A percentile compares a stretch with the other conserved stretches of the same genome.
phyloP scores from a whole-genome alignment of 1,140 invertebrate genomes.

The Apis laboriosa region DNA sequence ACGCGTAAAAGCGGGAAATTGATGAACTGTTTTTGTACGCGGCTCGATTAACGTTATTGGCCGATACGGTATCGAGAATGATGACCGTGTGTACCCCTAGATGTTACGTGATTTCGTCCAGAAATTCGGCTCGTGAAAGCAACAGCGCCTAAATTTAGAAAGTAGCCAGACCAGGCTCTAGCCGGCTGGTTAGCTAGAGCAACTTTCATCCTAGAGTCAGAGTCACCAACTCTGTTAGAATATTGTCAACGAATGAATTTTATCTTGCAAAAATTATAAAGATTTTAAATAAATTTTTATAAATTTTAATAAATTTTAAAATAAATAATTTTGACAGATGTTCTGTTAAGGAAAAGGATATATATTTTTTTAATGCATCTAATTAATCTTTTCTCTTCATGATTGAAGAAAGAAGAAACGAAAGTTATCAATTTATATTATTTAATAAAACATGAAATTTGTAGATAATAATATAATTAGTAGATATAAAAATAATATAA shows the following conservation, averaged over 20 bases:
- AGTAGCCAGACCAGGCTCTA: constrained; percentile 64
- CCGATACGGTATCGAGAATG: neutral
- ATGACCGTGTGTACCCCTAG: neutral
- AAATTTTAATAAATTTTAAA: too few species aligned
- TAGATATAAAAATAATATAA: too few species aligned
- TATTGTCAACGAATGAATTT: neutral
- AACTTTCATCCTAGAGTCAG: constrained; percentile 58
- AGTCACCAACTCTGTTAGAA: neutral
- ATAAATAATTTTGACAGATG: too few species aligned
- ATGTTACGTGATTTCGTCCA: constrained; percentile 33
- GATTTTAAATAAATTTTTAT: too few species aligned
- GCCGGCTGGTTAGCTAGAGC: constrained; percentile 54
- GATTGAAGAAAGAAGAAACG: too few species aligned
- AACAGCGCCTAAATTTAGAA: constrained; percentile 72
- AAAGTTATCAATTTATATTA: too few species aligned
- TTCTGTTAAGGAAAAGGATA: too few species aligned
- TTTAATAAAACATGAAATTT: too few species aligned
- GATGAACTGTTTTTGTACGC: neutral
- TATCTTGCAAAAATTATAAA: too few species aligned
- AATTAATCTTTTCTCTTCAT: too few species aligned
- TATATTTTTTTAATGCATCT: too few species aligned
- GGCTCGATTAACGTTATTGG: neutral
- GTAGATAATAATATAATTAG: too few species aligned
- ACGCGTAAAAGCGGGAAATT: neutral
- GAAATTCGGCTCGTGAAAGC: constrained; percentile 68